Evolutionary conservation across 2,113 vertebrate genomes (phyloP), one percentile per base, ranked within the genome.

Genomic region (Tretioscincus oriximinensis): DNA sequence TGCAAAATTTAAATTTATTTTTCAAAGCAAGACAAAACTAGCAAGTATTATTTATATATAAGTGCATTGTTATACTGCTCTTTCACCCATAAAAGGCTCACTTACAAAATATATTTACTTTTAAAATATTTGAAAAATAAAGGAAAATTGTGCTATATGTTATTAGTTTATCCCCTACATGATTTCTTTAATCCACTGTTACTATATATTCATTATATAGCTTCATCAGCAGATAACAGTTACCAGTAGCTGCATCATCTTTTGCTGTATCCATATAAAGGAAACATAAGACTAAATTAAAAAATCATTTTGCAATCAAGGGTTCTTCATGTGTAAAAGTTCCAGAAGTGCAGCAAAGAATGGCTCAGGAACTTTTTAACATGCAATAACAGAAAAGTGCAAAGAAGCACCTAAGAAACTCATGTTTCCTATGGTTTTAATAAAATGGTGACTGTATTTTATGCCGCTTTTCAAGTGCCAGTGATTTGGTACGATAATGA

Each of bases 151-250:
- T 1, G 78, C 74, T 77, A 12, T 81, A 86, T 92, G 92, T 93
- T 95, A 94, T 95, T 95, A 95, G 90, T 91, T 95, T 95, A 95
- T 95, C 95, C 94, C 94, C 90, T 70, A 60, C 8, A 70, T 84
- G 84, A 88, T 35, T 81, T 69, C 22, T 0, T 41, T 70, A 79
- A 83, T 78, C 51, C 61, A 47, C 45, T 83, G 65, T 86, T 89
- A 81, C 31, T 35, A 10, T 54, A 26, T 24, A 68, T 58, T 69
- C 84, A 67, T 81, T 35, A 64, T 70, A n/a, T 76, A 26, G 54
- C 51, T 69, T 51, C 65, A 63, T 61, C 49, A 29, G 14, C 35
- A 58, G 63, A 22, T n/a, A 70, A 61, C 31, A 69, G 76, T 63
- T 2, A 41, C 35, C 2, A 41, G 35, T 41, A 5, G n/a, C 18